Conservation (phyloP, 2,797 vertebrate species). For the Gorsachius magnificus region DNA sequence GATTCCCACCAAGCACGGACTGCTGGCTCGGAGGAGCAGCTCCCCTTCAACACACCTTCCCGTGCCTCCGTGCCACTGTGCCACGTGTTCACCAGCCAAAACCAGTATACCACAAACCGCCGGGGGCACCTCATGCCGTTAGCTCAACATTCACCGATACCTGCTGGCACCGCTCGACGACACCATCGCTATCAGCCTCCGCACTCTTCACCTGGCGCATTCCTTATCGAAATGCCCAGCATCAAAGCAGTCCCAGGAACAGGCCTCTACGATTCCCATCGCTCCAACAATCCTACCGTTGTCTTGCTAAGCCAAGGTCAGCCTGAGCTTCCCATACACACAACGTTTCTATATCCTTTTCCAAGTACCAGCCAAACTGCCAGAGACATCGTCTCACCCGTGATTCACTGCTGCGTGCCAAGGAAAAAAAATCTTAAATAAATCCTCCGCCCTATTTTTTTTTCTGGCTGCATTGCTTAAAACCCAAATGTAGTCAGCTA, state of each 20-base stretch:
- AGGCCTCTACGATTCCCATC: rapidly evolving
- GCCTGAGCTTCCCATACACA: neutral
- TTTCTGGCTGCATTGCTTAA: neutral
- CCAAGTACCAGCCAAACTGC: neutral
- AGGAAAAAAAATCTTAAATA: neutral
- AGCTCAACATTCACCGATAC: neutral
- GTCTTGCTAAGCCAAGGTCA: neutral
- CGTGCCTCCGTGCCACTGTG: neutral
- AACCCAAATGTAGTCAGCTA: neutral
- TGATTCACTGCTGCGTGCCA: neutral
- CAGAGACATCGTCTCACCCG: neutral
- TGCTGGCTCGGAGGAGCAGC: neutral
- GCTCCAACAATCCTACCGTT: neutral
- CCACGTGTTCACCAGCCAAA: neutral
- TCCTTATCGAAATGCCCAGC: neutral
- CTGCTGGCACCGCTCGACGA: rapidly evolving
- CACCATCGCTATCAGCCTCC: neutral
- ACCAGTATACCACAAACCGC: neutral
- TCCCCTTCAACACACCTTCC: neutral
- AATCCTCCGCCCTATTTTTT: neutral
- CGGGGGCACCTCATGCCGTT: neutral
- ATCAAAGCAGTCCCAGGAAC: neutral
- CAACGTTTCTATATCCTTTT: rapidly evolving
- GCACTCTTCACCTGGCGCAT: neutral
- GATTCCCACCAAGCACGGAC: neutral